Base-by-base conservation (phyloP, 2,113 vertebrate species). In the Orycteropus afer region DNA sequence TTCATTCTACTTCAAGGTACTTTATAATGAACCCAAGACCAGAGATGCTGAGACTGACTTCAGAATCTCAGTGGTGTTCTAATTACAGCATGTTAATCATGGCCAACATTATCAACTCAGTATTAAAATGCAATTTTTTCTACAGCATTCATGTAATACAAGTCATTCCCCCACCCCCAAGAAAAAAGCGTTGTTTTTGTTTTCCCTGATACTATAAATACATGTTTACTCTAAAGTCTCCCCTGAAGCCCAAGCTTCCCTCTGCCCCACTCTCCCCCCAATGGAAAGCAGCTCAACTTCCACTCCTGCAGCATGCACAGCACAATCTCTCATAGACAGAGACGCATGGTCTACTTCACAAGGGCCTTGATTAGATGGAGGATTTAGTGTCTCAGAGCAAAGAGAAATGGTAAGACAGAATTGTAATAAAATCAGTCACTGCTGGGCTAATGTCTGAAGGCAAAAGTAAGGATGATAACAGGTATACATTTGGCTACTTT, bases 21-120 rank as follows among this genome's bases (percentile, higher is more conserved):
- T 78, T 92, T 61, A 67, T 65, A 76, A 78, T 34, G 53, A 88
- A 69, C 42, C 84, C 80, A 88, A 88, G 49, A 82, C n/a, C 22
- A 78, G 23, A 17, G 22, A 29, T 84, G 17, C 23, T 61, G 27
- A 47, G 47, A 93, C 13, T 80, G 73, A 49, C 53, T 89, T 85
- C 45, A 73, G 79, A 89, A 91, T 55, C 29, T 51, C 49, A 45
- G 32, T 29, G 22, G 29, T 13, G 12, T 18, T 83, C 51, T 78
- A 78, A 9, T n/a, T 67, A 57, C 12, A 80, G n/a, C n/a, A 42
- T 45, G 51, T 89, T 78, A 83, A 89, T 78, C 34, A 51, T 32
- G 27, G 34, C 40, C 67, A 74, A 51, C 5, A 22, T 42, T 13
- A 76, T 32, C 53, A 79, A 15, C 20, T 57, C 77, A 69, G 40